Conservation (phyloP, 2,113 vertebrate genomes). For the Echinops telfairi region DNA sequence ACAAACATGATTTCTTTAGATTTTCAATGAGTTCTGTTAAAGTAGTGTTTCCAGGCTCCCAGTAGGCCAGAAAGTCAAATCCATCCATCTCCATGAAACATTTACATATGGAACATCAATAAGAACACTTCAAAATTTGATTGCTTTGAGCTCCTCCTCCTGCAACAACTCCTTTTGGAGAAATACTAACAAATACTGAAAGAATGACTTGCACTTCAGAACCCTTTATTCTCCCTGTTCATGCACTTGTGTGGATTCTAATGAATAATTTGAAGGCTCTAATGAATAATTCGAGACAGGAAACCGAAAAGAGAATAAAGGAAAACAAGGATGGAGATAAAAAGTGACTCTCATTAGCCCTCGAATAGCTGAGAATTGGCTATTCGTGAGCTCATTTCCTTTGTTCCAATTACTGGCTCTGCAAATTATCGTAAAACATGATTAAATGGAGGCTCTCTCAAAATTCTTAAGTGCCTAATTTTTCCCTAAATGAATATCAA, state of each 20-base stretch:
- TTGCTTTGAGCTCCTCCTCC: background rate
- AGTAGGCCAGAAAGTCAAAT: background rate
- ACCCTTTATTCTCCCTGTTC: background rate
- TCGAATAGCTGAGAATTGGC: background rate
- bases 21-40: constrained; percentile 9
- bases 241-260: background rate
- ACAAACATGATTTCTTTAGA: background rate
- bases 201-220: constrained; percentile 10
- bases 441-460: background rate
- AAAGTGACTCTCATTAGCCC: background rate
- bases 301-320: constrained; percentile 28
- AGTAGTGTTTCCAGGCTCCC: background rate
- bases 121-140: constrained; percentile 16
- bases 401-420: background rate
- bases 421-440: background rate
- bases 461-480: background rate
- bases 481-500: background rate
- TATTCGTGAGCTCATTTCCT: background rate
- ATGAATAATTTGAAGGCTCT: constrained; percentile 10
- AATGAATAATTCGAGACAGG: background rate
- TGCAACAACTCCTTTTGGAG: background rate
- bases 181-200: background rate
- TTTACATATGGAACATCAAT: background rate
- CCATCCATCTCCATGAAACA: background rate
- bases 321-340: background rate